phyloP scores from a whole-genome alignment of 2,888 invertebrate genomes.

The Amphimallon solstitiale region DNA sequence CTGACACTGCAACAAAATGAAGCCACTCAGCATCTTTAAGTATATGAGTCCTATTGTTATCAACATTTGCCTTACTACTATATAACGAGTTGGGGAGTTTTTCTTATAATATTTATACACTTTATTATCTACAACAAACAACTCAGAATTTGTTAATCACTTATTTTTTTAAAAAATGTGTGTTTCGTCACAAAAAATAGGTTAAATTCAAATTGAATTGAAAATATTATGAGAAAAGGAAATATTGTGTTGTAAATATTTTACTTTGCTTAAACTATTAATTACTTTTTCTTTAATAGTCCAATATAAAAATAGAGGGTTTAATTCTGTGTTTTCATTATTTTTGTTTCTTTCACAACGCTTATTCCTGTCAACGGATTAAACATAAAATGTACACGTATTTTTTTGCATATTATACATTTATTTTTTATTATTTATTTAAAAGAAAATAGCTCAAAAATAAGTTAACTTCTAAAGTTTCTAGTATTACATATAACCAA shows the following conservation, averaged over 20 bases:
- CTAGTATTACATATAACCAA: too few species aligned
- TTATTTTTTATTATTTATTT: background rate
- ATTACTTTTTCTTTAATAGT: slow-evolving; percentile 59
- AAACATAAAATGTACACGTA: slow-evolving; percentile 49
- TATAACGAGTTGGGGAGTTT: too few species aligned
- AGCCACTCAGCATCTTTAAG: too few species aligned
- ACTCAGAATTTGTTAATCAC: slow-evolving; percentile 36
- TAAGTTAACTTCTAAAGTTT: background rate
- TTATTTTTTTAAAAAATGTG: slow-evolving; percentile 29
- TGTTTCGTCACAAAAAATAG: slow-evolving; percentile 4
- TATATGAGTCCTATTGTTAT: too few species aligned
- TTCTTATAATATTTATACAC: slow-evolving; percentile 5
- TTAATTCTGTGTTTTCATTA: slow-evolving; percentile 46
- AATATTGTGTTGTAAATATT: slow-evolving; percentile 32
- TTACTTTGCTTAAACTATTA: slow-evolving; percentile 38
- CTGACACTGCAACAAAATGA: too few species aligned
- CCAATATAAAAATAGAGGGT: slow-evolving; percentile 67
- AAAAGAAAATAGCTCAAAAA: background rate
- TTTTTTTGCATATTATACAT: slow-evolving; percentile 19
- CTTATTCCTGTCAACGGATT: slow-evolving; percentile 65
- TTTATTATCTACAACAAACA: slow-evolving; percentile 20
- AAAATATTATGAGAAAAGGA: slow-evolving; percentile 23
- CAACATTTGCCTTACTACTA: too few species aligned
- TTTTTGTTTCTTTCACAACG: slow-evolving; percentile 62
- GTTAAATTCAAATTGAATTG: background rate